Base-by-base conservation (phyloP, 1,140 invertebrate species). In the Lordiphosa mommai region DNA sequence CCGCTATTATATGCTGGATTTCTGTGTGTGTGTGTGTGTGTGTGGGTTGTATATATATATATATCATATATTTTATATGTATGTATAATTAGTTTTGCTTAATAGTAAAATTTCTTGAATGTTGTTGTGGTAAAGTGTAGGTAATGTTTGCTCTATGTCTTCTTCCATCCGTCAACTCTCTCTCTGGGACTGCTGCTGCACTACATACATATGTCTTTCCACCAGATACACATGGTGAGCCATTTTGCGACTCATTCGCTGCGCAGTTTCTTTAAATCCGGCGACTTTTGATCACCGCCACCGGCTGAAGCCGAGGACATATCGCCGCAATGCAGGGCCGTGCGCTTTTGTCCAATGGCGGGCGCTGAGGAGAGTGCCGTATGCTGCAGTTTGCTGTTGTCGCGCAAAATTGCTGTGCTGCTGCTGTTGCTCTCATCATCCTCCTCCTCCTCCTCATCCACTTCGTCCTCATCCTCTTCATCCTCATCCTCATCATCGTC, bases 121-220 rank as follows among this genome's bases (percentile, higher is more conserved):
- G 77, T 82, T 82, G 79, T 85, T 82, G 77, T 82, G 77, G 77
- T 74, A 82, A 82, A 82, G 77, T 82, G 77, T 82, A 82, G 77
- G 79, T 82, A 85, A 82, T 82, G 77, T 40, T 80, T 84, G 77
- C 77, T 82, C 76, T 82, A 61, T 69, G 64, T 70, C 66, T 20
- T 33, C 65, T 46, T 30, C 14, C 33, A 16, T 17, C 36, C 49
- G 37, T 13, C 14, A 12, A 38, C 32, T 29, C 12, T 40, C 17
- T 14, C 17, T 49, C 67, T 66, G 47, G 65, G 67, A 66, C 67
- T 77, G 70, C 76, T 70, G 80, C 76, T 64, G 77, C 77, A 82
- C 77, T 82, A 82, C 77, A 82, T 77, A 82, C 77, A 82, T 82
- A 80, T 84, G 76, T 82, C 77, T 82, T 82, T 82, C 77, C 77